Evolutionary conservation across 1,140 invertebrate genomes (phyloP).

Genomic region (Coptotermes formosanus): DNA sequence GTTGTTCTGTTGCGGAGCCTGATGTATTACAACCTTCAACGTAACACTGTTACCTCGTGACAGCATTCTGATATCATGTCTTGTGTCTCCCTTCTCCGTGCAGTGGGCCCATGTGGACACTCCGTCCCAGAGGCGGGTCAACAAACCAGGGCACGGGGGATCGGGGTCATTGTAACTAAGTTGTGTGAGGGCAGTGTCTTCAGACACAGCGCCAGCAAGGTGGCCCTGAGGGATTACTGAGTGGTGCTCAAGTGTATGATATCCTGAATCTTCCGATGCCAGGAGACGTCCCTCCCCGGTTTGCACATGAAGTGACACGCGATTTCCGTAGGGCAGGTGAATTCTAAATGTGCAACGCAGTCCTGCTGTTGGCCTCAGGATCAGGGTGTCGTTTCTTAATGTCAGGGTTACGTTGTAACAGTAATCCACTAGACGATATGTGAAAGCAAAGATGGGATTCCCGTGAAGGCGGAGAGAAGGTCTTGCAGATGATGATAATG

Average conservation of each 20-base stretch:
- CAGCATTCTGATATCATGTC: slow-evolving; percentile 41
- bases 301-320: slow-evolving; percentile 54
- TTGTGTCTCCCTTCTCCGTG: slow-evolving; percentile 52
- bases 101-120: slow-evolving; percentile 56
- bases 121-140: slow-evolving; percentile 54
- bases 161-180: background rate
- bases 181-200: too few relatives aligned
- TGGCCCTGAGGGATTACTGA: background rate
- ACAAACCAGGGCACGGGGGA: slow-evolving; percentile 51
- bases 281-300: slow-evolving; percentile 45
- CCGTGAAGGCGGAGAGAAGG: slow-evolving; percentile 43
- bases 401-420: slow-evolving; percentile 63
- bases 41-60: slow-evolving; percentile 24
- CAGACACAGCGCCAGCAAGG: background rate
- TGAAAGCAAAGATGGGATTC: slow-evolving; percentile 58
- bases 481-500: background rate
- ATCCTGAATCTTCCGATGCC: background rate
- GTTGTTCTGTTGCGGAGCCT: background rate
- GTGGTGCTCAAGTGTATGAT: background rate
- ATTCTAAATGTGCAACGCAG: slow-evolving; percentile 61
- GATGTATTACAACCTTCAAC: slow-evolving; percentile 15
- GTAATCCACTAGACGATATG: slow-evolving; percentile 60
- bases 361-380: slow-evolving; percentile 54
- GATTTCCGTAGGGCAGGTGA: slow-evolving; percentile 62
- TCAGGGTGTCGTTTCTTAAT: slow-evolving; percentile 58